Evolutionary conservation across 2,888 invertebrate species (phyloP), one percentile per base, ranked within the genome.

Genomic region (Tricholauxania praeusta): DNA sequence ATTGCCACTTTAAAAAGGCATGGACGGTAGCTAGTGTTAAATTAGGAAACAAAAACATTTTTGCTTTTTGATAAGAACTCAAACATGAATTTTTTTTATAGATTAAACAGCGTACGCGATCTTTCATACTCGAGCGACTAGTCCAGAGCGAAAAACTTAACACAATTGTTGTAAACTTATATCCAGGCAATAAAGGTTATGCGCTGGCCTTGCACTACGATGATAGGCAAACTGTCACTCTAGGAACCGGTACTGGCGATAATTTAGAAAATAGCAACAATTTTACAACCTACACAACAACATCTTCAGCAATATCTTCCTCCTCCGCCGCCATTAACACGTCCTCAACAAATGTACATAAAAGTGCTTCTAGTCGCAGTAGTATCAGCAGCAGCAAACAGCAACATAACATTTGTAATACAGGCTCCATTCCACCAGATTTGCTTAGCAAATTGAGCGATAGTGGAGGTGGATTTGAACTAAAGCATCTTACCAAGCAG

Each of bases 151-250:
- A 97, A 88, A 93, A 93, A 86, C 90, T 97, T 81, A 96, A 96
- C 87, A 96, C 96, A 78, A 89, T 97, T 84, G 93, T 97, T 83
- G 90, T 97, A 81, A 97, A 96, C 89, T 90, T 97, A 81, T 96
- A 96, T 89, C 94, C 96, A 75, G 95, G 94, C 72, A 95, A 96
- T 89, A 96, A 96, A 88, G 97, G 97, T 81, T 97, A 96, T 89
- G 94, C 96, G 72, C 82, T 89, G 80, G 85, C 87, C 57, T 81
- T 87, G 78, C 84, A 85, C 75, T 85, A 86, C 68, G 83, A 87
- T 74, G 83, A 83, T 76, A 85, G 89, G 84, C 76, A 90, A 87
- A 69, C 80, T 72, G 60, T 47, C 48, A 47, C 59, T 48, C 48
- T 71, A 60, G 28, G 68, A 8, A 17, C 55, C 39, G 72, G 74